phyloP scores from a whole-genome alignment of 2,888 invertebrate species.

The Thecophora atra region DNA sequence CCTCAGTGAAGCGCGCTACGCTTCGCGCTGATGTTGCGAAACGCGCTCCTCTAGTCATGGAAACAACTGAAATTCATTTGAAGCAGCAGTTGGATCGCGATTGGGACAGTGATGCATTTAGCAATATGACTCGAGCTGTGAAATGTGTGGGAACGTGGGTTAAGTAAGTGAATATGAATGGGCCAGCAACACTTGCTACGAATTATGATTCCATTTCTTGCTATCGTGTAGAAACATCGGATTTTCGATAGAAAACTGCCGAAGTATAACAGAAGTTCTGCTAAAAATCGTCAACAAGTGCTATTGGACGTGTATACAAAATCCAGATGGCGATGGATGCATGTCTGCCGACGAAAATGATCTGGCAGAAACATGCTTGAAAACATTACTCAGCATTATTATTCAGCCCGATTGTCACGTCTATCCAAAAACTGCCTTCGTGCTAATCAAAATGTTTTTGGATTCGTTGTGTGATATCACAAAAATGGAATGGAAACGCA shows the following conservation, averaged over 20 bases:
- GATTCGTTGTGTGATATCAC: conserved; percentile 70
- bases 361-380: conserved; percentile 72
- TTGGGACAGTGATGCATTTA: conserved; percentile 66
- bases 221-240: conserved; percentile 56
- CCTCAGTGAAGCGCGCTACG: conserved; percentile 61
- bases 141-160: conserved; percentile 73
- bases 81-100: conserved; percentile 57
- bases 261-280: conserved; percentile 62
- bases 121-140: conserved; percentile 69
- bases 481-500: conserved; percentile 67
- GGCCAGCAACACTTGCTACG: not conserved
- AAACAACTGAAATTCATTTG: conserved; percentile 61
- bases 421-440: conserved; percentile 70
- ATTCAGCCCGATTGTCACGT: conserved; percentile 72
- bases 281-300: conserved; percentile 65
- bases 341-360: conserved; percentile 70
- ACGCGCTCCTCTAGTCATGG: conserved; percentile 59
- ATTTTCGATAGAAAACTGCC: conserved; percentile 62
- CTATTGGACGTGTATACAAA: conserved; percentile 64
- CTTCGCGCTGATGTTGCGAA: conserved; percentile 62
- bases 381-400: conserved; percentile 69
- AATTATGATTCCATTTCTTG: not conserved
- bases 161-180: conserved; percentile 58
- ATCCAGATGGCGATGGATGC: conserved; percentile 67
- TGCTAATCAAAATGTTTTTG: conserved; percentile 71